These are phyloP conservation scores for Megastigmus dorsalis DNA, from an alignment of 2,888 invertebrate genomes.

Conservation along the genomic window DNA sequence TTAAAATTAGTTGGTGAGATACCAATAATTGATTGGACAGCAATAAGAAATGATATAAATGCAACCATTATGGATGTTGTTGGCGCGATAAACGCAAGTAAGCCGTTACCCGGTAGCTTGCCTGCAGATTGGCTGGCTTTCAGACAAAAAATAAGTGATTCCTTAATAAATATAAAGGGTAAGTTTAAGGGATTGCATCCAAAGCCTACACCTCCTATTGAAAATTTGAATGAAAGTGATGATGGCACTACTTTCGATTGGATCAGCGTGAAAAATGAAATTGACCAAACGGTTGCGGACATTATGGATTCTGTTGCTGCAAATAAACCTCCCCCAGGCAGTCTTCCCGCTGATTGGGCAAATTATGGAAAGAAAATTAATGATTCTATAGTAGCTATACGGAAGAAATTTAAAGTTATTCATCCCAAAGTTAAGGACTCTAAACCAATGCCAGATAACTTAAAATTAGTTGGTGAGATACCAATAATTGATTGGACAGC, in stretches of 20 bases:
- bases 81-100: constrained; percentile 51
- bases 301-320: constrained; percentile 57
- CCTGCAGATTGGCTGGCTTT: constrained; percentile 58
- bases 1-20: not conserved
- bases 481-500: constrained; percentile 57
- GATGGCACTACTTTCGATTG: constrained; percentile 5
- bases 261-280: constrained; percentile 43
- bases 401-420: constrained; percentile 48
- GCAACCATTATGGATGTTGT: constrained; percentile 56
- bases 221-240: not conserved
- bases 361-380: constrained; percentile 32
- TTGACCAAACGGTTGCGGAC: constrained; percentile 59
- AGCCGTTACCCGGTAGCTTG: constrained; percentile 41
- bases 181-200: constrained; percentile 26
- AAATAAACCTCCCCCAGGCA: constrained; percentile 46
- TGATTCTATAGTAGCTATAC: constrained; percentile 17
- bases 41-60: constrained; percentile 58
- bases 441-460: not conserved
- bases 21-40: constrained; percentile 57
- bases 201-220: not conserved
- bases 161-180: constrained; percentile 19
- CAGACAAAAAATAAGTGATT: constrained; percentile 15
- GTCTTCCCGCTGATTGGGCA: constrained; percentile 56
- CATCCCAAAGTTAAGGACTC: constrained; percentile 29
- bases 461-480: not conserved